Conservation (phyloP, 2,113 vertebrate genomes). For the Hypocryptadius cinnamomeus region DNA sequence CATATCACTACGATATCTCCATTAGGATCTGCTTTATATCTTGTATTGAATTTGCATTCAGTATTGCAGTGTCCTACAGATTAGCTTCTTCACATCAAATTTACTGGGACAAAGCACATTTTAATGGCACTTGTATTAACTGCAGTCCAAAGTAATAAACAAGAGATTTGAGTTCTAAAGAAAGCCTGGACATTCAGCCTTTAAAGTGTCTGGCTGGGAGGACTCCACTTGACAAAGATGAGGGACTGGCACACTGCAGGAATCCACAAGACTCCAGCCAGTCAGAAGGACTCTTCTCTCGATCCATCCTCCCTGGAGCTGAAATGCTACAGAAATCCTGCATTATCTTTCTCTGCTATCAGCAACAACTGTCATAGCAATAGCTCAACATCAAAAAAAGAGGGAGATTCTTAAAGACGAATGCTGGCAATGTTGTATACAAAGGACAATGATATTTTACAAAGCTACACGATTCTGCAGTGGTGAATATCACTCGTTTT, state of each 20-base stretch:
- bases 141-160: not conserved
- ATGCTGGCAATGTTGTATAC: slow-evolving; percentile 13
- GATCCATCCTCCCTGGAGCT: slow-evolving; percentile 13
- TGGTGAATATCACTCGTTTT: slow-evolving; percentile 44
- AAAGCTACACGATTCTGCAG: slow-evolving; percentile 24
- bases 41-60: not conserved
- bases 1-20: not conserved
- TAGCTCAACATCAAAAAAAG: slow-evolving; percentile 45
- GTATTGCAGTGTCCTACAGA: not conserved
- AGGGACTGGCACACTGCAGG: not conserved
- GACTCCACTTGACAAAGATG: not conserved
- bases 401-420: slow-evolving; percentile 46
- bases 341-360: slow-evolving; percentile 26
- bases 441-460: slow-evolving; percentile 61
- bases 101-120: not conserved
- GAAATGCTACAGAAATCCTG: not conserved
- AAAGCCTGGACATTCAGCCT: not conserved
- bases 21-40: not conserved
- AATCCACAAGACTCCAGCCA: not conserved
- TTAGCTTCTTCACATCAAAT: not conserved
- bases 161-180: not conserved
- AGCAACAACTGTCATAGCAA: slow-evolving; percentile 17
- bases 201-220: not conserved
- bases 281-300: not conserved
- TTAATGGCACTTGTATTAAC: not conserved